Conservation (phyloP, 2,797 vertebrate species). For the Bradypodion ventrale region DNA sequence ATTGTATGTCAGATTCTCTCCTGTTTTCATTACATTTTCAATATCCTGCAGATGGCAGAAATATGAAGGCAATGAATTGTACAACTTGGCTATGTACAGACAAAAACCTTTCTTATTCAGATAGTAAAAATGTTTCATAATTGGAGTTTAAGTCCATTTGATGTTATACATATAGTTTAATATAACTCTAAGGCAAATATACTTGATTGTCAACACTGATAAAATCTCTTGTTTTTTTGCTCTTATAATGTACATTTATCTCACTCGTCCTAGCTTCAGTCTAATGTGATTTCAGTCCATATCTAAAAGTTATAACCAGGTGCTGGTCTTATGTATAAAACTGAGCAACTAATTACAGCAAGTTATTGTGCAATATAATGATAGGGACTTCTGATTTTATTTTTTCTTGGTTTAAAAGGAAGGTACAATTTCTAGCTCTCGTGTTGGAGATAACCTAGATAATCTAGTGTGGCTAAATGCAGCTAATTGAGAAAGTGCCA, state of each 20-base stretch:
- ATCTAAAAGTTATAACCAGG: neutral
- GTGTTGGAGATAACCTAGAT: too few relatives aligned
- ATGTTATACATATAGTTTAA: conserved; percentile 42
- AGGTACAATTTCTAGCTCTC: too few relatives aligned
- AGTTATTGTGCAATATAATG: neutral
- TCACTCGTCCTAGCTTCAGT: neutral
- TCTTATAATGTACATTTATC: conserved; percentile 59
- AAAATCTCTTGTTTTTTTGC: conserved; percentile 47
- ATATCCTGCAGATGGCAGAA: conserved; percentile 77
- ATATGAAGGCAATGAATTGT: conserved; percentile 73
- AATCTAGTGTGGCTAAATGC: too few relatives aligned
- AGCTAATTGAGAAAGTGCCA: too few relatives aligned
- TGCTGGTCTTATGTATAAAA: neutral
- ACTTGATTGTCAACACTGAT: conserved; percentile 46
- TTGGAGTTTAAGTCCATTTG: conserved; percentile 56
- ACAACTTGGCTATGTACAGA: conserved; percentile 61
- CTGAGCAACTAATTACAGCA: neutral
- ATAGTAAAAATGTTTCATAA: conserved; percentile 57
- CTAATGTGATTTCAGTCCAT: neutral
- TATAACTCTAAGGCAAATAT: conserved; percentile 42
- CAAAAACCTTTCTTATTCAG: conserved; percentile 64
- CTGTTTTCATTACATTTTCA: conserved; percentile 76
- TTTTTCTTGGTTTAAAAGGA: too few relatives aligned
- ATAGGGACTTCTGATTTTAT: neutral
- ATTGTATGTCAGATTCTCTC: conserved; percentile 73